Evolutionary conservation across 2,888 invertebrate species (phyloP), one percentile per base, ranked within the genome.

Genomic region (Eristalis arbustorum): DNA sequence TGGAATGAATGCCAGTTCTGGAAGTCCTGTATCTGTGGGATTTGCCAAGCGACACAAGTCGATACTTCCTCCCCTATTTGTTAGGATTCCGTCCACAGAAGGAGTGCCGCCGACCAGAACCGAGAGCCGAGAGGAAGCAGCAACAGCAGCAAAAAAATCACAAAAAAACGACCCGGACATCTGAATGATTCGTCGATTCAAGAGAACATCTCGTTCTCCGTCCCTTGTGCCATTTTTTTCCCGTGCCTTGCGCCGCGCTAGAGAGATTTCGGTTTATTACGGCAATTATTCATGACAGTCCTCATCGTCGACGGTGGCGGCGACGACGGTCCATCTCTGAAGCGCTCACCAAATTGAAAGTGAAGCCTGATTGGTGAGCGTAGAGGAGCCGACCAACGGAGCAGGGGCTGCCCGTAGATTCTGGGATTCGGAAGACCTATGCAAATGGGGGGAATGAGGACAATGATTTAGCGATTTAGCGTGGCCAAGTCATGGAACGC

Each of bases 201-300:
- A 57, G 62, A 37, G 61, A 69, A 63, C 62, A 56, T 67, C 25
- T 31, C n/a, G 34, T 42, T 63, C 14, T 37, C 34, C 62, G 34
- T 25, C 64, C 22, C 14, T 66, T 8, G 2, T 6, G 13, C 28
- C 59, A 42, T 57, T 18, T 63, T 57, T 59, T 59, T 40, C 14
- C 37, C 22, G 49, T 8, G 23, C 67, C 67, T 57, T 74, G 74
- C 49, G 5, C 18, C 49, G 40, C 31, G 40, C 67, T 63, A 68
- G 61, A 78, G 57, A 64, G 69, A 69, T 69, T 83, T 83, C 75
- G 67, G 75, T 87, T 87, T 83, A 87, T 87, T 87, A 71, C 59
- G 72, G 75, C 87, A 87, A 83, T 87, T 87, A 87, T 83, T 87
- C 83, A 83, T 76, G 87, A 73, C 75, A 72, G 66, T 87, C 61